Base-by-base conservation (phyloP, 2,888 invertebrate species). In the Falcaria lacertinaria region DNA sequence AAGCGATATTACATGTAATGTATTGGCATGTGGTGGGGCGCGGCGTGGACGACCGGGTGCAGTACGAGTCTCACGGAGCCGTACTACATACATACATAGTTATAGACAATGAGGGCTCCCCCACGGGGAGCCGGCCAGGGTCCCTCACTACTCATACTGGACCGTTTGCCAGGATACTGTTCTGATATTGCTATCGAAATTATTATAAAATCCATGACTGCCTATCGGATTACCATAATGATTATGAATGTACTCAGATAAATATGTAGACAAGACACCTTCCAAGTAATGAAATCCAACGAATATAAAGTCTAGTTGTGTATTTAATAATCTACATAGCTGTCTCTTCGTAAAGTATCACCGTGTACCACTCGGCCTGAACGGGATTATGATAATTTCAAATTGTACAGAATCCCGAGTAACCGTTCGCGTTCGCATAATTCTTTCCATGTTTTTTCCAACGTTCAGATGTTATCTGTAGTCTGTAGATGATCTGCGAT, bases 1-100 rank as follows among this genome's bases (percentile, higher is more conserved):
- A 62, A 64, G 58, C 59, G 50, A 64, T 61, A 58, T 59, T 57
- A 56, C 57, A 60, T 54, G 54, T 59, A 54, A 59, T 59, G 59
- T 60, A n/a, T n/a, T n/a, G n/a, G n/a, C n/a, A n/a, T n/a, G n/a
- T n/a, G n/a, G 59, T 60, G 42, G 39, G 45, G 34, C 36, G 42
- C 34, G 41, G 17, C 38, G 33, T 40, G 50, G 50, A 55, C 54
- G 51, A 47, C 39, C 25, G 45, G 36, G 46, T 52, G 60, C 54
- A 54, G 54, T 55, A 57, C 54, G 42, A 38, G 42, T 41, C 38
- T 42, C 43, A 41, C 47, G 45, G 43, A 45, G 48, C 39, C 35
- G 33, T 34, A n/a, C 8, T n/a, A n/a, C n/a, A n/a, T n/a, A n/a
- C n/a, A 1, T 4, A 11, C 4, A 4, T 4, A 11, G 2, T 35